phyloP scores from a whole-genome alignment of 2,113 vertebrate genomes.

The Litocranius walleri region DNA sequence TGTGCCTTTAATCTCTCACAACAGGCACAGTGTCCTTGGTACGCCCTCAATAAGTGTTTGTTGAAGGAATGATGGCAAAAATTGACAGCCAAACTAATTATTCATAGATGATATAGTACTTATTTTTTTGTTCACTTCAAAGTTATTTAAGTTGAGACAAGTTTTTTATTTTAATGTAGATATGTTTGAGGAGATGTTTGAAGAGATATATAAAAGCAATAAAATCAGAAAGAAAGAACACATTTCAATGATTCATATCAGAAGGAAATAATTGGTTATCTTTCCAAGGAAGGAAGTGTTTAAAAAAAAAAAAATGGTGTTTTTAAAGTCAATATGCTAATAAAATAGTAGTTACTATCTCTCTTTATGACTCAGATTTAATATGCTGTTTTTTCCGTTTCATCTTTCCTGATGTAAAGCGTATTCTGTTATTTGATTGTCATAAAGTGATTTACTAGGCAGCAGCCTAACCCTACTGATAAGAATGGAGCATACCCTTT shows the following conservation, averaged over 20 bases:
- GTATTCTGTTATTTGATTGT: not conserved
- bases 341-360: not conserved
- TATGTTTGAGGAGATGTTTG: not conserved
- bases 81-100: not conserved
- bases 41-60: not conserved
- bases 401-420: not conserved
- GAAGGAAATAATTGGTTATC: conserved; percentile 26
- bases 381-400: not conserved
- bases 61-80: not conserved
- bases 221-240: conserved; percentile 39
- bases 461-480: not conserved
- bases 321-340: conserved; percentile 12
- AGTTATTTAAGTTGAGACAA: not conserved
- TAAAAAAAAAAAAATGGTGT: conserved; percentile 20
- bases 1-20: not conserved
- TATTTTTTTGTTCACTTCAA: not conserved
- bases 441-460: not conserved
- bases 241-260: conserved; percentile 48
- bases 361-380: not conserved
- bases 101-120: not conserved
- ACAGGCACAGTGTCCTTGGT: not conserved
- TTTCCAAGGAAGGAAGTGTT: conserved; percentile 28
- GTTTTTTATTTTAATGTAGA: conserved; percentile 11
- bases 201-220: conserved; percentile 33
- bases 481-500: not conserved